These are phyloP conservation scores for Apotomis turbidana DNA, from an alignment of 2,888 invertebrate genomes.

Conservation along the genomic window DNA sequence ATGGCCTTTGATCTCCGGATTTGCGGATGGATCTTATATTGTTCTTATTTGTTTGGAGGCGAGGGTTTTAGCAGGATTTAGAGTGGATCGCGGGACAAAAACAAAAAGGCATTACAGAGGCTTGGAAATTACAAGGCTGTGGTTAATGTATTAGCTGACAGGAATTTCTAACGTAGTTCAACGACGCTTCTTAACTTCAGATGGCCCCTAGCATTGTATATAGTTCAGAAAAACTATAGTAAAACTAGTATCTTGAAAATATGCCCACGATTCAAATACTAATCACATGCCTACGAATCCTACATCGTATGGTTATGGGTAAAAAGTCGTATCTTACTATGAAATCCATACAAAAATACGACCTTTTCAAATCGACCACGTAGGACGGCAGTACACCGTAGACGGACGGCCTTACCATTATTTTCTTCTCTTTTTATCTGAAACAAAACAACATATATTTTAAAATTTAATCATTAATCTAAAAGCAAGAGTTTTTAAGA, in stretches of 20 bases:
- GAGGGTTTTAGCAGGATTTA: not conserved
- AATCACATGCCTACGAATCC: no score
- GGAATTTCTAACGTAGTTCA: not conserved
- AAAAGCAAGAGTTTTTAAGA: not conserved
- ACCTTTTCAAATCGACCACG: no score
- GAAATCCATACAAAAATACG: no score
- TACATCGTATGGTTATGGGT: no score
- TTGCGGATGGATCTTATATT: constrained; percentile 6
- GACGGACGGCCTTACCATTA: constrained; percentile 1
- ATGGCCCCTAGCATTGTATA: no score
- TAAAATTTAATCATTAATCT: not conserved
- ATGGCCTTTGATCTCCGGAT: constrained; percentile 25
- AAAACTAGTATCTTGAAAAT: no score
- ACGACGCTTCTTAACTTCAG: no score
- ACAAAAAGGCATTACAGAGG: not conserved
- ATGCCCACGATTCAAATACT: no score
- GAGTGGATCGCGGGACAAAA: constrained; percentile 21
- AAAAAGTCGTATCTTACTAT: no score
- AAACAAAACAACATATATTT: constrained; percentile 5
- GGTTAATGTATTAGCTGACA: not conserved
- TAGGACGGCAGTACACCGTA: no score
- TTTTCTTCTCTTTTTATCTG: constrained; percentile 5
- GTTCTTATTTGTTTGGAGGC: constrained; percentile 21
- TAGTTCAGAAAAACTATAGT: no score
- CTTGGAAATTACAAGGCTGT: not conserved